Evolutionary conservation across 2,797 vertebrate species (phyloP).

Genomic region (Sebastes nivosus): DNA sequence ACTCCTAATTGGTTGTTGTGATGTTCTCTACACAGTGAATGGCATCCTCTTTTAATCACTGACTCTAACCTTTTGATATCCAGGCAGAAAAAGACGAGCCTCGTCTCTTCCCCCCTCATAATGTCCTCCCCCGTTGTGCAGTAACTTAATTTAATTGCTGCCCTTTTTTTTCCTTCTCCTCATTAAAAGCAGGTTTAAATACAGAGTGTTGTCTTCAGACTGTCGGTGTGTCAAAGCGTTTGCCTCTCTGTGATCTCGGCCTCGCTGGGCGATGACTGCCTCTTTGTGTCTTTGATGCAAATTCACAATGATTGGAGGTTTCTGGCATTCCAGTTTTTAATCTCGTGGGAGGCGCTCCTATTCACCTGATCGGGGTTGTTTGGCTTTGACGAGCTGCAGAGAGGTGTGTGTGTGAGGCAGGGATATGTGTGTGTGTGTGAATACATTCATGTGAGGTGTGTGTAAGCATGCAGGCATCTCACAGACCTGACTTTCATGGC

Average conservation of each 20-base stretch:
- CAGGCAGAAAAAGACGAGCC: neutral
- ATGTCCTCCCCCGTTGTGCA: slow-evolving; percentile 15
- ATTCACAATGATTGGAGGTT: slow-evolving; percentile 63
- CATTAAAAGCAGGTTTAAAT: slow-evolving; percentile 81
- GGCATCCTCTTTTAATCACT: slow-evolving; percentile 22
- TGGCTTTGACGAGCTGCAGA: slow-evolving; percentile 46
- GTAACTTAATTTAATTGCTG: slow-evolving; percentile 36
- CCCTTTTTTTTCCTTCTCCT: slow-evolving; percentile 51
- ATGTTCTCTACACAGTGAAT: neutral
- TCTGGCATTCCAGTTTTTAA: slow-evolving; percentile 64
- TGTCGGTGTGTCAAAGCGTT: slow-evolving; percentile 69
- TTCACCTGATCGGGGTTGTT: slow-evolving; percentile 67
- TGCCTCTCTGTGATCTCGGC: slow-evolving; percentile 83
- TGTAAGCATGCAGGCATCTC: slow-evolving; percentile 21
- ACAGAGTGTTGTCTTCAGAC: slow-evolving; percentile 83
- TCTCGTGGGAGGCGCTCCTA: slow-evolving; percentile 53
- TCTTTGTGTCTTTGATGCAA: slow-evolving; percentile 84
- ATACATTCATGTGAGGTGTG: neutral
- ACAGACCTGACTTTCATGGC: slow-evolving; percentile 75
- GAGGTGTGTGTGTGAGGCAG: slow-evolving; percentile 17
- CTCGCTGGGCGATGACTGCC: slow-evolving; percentile 81
- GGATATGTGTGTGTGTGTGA: neutral
- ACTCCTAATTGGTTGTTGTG: slow-evolving; percentile 3
- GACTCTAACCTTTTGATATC: slow-evolving; percentile 39
- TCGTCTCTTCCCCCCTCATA: neutral